Percentiles rank a stretch among this genome's conserved stretches.
These are phyloP conservation scores for Euglossa dilemma DNA, from an alignment of 1,140 invertebrate species.

Conservation along the genomic window DNA sequence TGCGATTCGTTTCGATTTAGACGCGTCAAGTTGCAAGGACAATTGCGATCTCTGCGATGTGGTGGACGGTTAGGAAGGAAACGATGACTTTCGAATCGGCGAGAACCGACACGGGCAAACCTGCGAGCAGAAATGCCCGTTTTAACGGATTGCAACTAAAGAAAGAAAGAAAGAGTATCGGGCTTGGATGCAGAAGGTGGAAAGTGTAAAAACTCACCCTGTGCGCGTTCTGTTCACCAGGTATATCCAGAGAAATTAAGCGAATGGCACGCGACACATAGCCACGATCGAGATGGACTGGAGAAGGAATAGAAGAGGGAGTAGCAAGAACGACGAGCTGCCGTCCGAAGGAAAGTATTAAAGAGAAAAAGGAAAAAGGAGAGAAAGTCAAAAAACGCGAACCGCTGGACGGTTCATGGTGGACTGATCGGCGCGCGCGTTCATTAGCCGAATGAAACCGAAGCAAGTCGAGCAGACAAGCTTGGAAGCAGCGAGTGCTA, in stretches of 20 bases:
- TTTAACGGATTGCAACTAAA: neutral
- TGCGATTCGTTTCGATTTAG: neutral
- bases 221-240: neutral
- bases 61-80: neutral
- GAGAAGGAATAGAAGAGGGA: neutral
- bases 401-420: conserved; percentile 53
- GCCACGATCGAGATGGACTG: conserved; percentile 22
- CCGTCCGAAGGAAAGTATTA: neutral
- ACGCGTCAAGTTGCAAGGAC: neutral
- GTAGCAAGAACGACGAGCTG: neutral
- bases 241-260: conserved; percentile 33
- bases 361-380: neutral
- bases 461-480: conserved; percentile 1
- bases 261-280: conserved; percentile 43
- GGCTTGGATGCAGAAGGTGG: too few relatives aligned
- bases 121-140: neutral
- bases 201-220: conserved; percentile 32
- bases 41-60: neutral
- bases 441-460: conserved; percentile 31
- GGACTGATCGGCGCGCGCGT: conserved; percentile 57
- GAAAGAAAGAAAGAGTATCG: neutral
- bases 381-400: conserved; percentile 12
- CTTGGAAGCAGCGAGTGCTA: conserved; percentile 17
- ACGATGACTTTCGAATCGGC: conserved; percentile 53
- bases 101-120: conserved; percentile 14